Evolutionary conservation across 2,888 invertebrate species (phyloP).

Genomic region (Calameuta idolon): DNA sequence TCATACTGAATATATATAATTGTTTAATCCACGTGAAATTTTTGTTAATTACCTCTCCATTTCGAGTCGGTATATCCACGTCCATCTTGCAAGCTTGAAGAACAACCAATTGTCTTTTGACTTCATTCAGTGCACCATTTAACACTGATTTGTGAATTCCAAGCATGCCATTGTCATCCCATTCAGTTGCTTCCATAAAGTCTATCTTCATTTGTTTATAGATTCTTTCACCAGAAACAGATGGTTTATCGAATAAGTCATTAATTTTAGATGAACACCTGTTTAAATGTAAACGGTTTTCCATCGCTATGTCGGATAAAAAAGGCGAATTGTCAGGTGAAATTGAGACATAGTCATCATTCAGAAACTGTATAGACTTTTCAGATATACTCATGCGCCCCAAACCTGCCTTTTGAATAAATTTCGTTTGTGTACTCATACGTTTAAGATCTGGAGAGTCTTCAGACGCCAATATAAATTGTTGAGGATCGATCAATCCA

Average conservation of each 20-base stretch:
- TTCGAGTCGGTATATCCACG: slow-evolving; percentile 44
- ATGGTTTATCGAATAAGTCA: slow-evolving; percentile 20
- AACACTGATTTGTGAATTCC: slow-evolving; percentile 56
- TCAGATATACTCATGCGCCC: not conserved
- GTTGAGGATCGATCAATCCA: slow-evolving; percentile 24
- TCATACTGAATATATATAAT: not conserved
- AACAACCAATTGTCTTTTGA: slow-evolving; percentile 47
- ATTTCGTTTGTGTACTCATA: not conserved
- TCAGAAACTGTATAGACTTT: not conserved
- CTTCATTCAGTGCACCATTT: slow-evolving; percentile 29
- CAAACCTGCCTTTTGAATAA: not conserved
- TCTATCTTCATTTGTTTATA: slow-evolving; percentile 44
- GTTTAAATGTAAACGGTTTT: not conserved
- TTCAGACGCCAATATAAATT: slow-evolving; percentile 36
- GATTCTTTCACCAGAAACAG: slow-evolving; percentile 16
- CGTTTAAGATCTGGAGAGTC: slow-evolving; percentile 9
- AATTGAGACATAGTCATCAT: not conserved
- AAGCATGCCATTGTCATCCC: slow-evolving; percentile 48
- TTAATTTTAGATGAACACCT: slow-evolving; percentile 8
- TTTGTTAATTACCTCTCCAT: slow-evolving; percentile 42
- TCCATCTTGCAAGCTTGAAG: slow-evolving; percentile 39
- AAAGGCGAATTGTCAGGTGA: not conserved
- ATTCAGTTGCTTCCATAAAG: slow-evolving; percentile 35
- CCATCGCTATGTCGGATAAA: not conserved
- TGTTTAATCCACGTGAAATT: not conserved